Evolutionary conservation across 1,140 invertebrate species (phyloP), one percentile per base, ranked within the genome.

Genomic region (Lineus longissimus): DNA sequence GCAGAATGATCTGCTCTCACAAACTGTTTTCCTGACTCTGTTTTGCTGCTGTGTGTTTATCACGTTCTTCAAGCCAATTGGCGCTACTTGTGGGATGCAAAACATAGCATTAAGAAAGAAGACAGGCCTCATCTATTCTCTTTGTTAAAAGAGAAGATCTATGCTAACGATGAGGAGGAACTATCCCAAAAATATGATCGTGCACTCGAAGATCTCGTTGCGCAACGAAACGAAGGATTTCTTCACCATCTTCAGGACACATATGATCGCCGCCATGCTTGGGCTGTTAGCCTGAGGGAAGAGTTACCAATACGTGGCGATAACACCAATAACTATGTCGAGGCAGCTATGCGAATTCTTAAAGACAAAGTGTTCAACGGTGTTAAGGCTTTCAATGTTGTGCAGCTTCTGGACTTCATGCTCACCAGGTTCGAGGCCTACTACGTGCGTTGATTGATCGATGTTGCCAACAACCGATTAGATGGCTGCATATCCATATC

Each of bases 241-340:
- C n/a, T 33, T 9, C 19, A 25, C 23, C 59, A 61, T 55, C n/a
- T 19, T 22, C 9, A 57, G 33, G 17, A 54, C 11, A 23, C 23
- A 4, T 61, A 30, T 54, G 36, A 45, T 22, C n/a, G 19, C 40
- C 59, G 59, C 6, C n/a, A 61, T 6, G 30, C n/a, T 23, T 61
- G 59, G 59, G 59, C 59, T 6, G n/a, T 61, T 6, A 58, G 40
- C 22, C 25, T 55, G n/a, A 0, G 59, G 9, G 25, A 25, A 40
- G 55, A 62, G 15, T 17, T 59, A 17, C 25, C n/a, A 9, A 29
- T 60, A 7, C 55, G 55, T 15, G 61, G 29, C 13, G 61, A 62
- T 30, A 60, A 62, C 61, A 62, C 61, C 47, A 62, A 62, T 23
- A 62, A 62, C 2, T 62, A 60, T 40, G 55, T 43, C 6, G 61